Conservation (phyloP, 2,113 vertebrate species). For the Grammomys surdaster region DNA sequence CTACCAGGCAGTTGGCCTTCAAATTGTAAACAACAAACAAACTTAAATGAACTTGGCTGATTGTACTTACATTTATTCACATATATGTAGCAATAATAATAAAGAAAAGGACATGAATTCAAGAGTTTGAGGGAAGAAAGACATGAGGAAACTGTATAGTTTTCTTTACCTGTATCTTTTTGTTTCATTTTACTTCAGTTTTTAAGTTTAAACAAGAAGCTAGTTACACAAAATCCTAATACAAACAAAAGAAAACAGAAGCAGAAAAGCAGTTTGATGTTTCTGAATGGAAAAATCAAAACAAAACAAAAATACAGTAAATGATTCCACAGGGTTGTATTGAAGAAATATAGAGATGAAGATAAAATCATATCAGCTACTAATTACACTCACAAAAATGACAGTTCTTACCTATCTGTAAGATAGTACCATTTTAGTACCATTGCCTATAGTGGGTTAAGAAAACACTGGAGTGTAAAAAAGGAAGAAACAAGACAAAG, state of each 20-base stretch:
- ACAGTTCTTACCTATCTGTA: neutral
- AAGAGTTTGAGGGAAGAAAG: neutral
- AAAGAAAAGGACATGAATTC: neutral
- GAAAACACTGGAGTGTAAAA: neutral
- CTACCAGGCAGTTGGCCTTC: neutral
- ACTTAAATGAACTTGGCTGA: neutral
- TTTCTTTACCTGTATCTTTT: neutral
- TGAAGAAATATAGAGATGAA: neutral
- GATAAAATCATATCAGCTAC: neutral
- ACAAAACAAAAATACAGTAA: neutral
- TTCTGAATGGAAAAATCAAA: neutral
- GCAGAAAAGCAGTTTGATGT: neutral
- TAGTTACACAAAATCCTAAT: neutral
- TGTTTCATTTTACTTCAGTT: neutral
- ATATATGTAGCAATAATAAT: neutral
- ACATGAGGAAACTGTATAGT: neutral
- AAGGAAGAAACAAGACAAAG: neutral
- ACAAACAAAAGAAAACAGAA: neutral
- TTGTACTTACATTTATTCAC: neutral
- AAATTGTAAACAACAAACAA: neutral
- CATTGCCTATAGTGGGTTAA: neutral
- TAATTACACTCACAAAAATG: neutral
- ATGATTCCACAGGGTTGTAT: neutral
- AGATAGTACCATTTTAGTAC: neutral
- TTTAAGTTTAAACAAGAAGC: neutral